phyloP scores from a whole-genome alignment of 2,113 vertebrate species.

The Thermophis baileyi region DNA sequence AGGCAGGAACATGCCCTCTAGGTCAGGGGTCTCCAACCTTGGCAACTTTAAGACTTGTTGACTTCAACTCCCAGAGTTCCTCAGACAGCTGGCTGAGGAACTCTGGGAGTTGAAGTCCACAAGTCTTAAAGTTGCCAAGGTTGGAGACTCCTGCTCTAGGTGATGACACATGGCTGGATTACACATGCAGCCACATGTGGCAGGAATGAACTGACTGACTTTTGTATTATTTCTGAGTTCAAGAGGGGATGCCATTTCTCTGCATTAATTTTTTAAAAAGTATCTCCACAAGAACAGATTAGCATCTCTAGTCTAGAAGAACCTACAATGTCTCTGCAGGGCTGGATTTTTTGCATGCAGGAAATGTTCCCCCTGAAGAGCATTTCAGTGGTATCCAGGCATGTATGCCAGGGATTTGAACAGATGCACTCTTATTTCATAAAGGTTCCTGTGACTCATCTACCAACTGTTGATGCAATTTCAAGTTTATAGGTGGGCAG shows the following conservation, averaged over 20 bases:
- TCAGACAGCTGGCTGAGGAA: no score
- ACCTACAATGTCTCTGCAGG: background rate
- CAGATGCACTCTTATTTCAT: background rate
- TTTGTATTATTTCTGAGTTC: background rate
- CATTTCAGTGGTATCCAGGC: background rate
- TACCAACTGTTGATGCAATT: background rate
- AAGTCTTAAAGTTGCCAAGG: no score
- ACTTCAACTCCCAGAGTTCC: no score
- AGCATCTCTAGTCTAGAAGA: background rate
- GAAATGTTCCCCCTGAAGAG: background rate
- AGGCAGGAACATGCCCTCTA: background rate
- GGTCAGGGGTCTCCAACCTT: background rate
- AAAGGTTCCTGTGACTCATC: background rate
- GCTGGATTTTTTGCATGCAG: background rate
- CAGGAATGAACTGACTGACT: background rate
- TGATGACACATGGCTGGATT: background rate
- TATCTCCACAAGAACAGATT: background rate
- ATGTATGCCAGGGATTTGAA: background rate
- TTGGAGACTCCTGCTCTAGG: background rate
- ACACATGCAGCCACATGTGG: background rate
- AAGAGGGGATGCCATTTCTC: background rate
- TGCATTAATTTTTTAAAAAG: background rate
- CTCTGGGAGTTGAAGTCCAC: no score
- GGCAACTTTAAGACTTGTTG: no score
- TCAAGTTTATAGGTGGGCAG: background rate